Base-by-base conservation (phyloP, 2,113 vertebrate genomes). In the Apaloderma vittatum region DNA sequence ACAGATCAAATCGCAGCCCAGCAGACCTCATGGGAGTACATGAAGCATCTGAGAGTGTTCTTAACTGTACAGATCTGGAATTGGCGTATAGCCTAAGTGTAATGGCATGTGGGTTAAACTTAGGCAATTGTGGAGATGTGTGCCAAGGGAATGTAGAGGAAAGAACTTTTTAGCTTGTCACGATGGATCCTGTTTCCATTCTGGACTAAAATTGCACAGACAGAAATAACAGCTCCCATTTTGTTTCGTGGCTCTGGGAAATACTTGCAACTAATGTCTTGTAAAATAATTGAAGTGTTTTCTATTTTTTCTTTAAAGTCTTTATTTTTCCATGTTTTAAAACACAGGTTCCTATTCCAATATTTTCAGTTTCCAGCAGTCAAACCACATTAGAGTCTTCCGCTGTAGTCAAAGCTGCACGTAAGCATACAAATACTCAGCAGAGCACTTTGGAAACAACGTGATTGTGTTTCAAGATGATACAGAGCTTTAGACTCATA, bases 71-170 rank as follows among this genome's bases (percentile, higher is more conserved):
- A 67, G 89, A 59, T 82, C 93, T 88, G 77, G n/a, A 97, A 97
- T 4, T 66, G 93, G 91, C 18, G 2, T 19, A 40, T 5, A 45
- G 51, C 6, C 5, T 95, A 89, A 94, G 45, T 43, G 32, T 29
- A 86, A 96, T 72, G 96, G 92, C 93, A 97, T 86, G 91, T 46
- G 76, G 66, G 68, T 94, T 97, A 96, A 94, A 95, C 87, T 96
- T 90, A 73, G 93, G 80, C 48, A 81, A 91, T 43, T 81, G 88
- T 85, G 67, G 78, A 92, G 71, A 83, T 54, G 70, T 75, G 81
- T 88, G 94, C 95, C 93, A 96, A 90, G 66, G 40, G 23, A 93
- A 88, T 1, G n/a, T 6, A 72, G n/a, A 95, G 71, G 77, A 93
- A 96, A 95, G 73, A 96, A 94, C 86, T 92, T 81, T 93, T 93